A percentile compares a stretch with the other conserved stretches of the same genome.
Conservation (phyloP, 2,113 vertebrate genomes). For the Lasiurus borealis region DNA sequence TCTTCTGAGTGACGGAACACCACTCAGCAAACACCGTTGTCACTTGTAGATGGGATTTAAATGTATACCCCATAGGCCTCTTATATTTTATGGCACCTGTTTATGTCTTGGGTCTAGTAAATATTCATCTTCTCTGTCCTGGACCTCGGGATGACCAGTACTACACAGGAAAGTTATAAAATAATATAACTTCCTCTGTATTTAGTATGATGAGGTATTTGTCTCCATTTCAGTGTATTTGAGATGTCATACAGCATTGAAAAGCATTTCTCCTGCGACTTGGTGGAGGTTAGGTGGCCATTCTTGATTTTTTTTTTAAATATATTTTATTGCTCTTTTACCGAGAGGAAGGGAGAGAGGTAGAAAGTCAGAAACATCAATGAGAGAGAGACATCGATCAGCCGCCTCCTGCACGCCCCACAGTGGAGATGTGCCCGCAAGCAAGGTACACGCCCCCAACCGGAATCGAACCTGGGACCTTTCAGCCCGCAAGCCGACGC, state of each 20-base stretch:
- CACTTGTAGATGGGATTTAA: not conserved
- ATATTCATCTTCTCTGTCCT: not conserved
- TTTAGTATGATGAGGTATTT: not conserved
- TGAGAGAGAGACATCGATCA: no score
- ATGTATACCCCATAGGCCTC: not conserved
- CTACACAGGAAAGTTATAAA: conserved; percentile 6
- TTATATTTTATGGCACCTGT: not conserved
- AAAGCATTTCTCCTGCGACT: not conserved
- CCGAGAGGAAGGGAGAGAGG: no score
- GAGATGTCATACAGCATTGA: not conserved
- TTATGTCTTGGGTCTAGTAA: not conserved
- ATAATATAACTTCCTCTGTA: not conserved
- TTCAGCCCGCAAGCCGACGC: no score
- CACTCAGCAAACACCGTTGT: not conserved
- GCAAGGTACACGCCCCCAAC: no score
- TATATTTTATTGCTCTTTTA: no score
- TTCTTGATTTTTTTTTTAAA: not conserved
- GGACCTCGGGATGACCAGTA: not conserved
- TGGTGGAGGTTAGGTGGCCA: not conserved
- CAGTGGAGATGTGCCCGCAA: no score
- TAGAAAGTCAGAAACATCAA: no score
- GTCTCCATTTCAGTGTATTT: not conserved
- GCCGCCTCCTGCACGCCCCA: no score
- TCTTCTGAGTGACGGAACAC: not conserved
- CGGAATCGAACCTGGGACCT: no score